A percentile compares a stretch with the other conserved stretches of the same genome.
These are phyloP conservation scores for Crypturellus tataupa DNA, from an alignment of 2,797 vertebrate species.

Conservation along the genomic window DNA sequence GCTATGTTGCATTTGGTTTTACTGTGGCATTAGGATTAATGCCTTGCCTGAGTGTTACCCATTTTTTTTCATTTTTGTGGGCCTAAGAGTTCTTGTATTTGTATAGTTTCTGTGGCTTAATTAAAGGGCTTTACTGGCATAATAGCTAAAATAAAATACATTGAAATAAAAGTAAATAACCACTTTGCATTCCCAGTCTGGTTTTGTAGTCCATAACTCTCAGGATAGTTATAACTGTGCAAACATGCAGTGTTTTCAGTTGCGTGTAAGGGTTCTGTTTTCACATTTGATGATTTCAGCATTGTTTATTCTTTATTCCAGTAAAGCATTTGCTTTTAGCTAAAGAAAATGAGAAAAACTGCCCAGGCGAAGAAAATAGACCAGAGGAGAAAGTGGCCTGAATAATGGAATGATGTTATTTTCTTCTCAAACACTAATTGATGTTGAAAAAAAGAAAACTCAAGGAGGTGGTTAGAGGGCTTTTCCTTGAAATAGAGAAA, in stretches of 20 bases:
- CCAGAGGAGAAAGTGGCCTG: background rate
- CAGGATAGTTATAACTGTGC: background rate
- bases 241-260: background rate
- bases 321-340: background rate
- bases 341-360: constrained; percentile 37
- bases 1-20: background rate
- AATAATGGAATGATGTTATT: background rate
- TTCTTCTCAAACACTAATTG: constrained; percentile 19
- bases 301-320: background rate
- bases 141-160: background rate
- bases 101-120: background rate
- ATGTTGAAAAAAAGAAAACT: background rate
- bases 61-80: background rate
- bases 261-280: background rate
- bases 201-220: constrained; percentile 11
- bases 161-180: background rate
- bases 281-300: constrained; percentile 10
- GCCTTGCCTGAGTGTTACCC: background rate
- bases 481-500: constrained; percentile 4
- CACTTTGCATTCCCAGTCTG: background rate
- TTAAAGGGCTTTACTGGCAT: background rate
- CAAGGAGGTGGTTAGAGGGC: background rate
- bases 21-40: background rate
- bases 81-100: background rate
- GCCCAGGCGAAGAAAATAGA: background rate